Evolutionary conservation across 2,113 vertebrate genomes (phyloP).

Genomic region (Hemibagrus wyckioides): DNA sequence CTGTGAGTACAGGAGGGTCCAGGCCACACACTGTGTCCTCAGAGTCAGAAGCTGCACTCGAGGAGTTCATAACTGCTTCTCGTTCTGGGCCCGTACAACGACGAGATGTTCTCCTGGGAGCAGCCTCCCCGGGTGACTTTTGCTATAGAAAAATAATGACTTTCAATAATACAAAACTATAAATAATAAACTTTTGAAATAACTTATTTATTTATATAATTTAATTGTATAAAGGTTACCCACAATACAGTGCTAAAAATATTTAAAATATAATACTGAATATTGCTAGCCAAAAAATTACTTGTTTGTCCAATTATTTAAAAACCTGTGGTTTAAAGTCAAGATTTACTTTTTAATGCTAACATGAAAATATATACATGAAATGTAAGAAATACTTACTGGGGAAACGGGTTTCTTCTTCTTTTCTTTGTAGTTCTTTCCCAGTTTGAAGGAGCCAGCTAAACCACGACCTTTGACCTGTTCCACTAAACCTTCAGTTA

Average conservation of each 20-base stretch:
- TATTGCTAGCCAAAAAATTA: not conserved
- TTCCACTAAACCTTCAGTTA: constrained; percentile 84
- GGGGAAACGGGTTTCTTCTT: constrained; percentile 73
- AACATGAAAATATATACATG: not conserved
- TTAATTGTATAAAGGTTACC: no score
- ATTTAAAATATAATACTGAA: not conserved
- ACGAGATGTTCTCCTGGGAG: constrained; percentile 66
- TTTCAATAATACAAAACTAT: not conserved
- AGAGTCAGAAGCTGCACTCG: constrained; percentile 57
- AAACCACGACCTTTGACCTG: constrained; percentile 93
- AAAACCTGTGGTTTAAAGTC: not conserved
- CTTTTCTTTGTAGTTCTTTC: constrained; percentile 91
- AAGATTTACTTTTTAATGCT: not conserved
- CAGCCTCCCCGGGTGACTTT: constrained; percentile 55
- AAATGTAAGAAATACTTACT: constrained; percentile 67
- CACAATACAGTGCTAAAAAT: not conserved
- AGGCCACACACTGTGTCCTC: constrained; percentile 57
- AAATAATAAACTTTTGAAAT: not conserved
- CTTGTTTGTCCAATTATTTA: not conserved
- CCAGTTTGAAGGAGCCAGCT: constrained; percentile 91
- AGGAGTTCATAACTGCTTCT: constrained; percentile 49
- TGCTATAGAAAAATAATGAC: constrained; percentile 41
- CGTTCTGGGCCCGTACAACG: constrained; percentile 67
- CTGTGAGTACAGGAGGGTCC: constrained; percentile 33
- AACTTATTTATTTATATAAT: not conserved